Evolutionary conservation across 2,113 vertebrate genomes (phyloP).

Genomic region (Acanthisitta chloris): DNA sequence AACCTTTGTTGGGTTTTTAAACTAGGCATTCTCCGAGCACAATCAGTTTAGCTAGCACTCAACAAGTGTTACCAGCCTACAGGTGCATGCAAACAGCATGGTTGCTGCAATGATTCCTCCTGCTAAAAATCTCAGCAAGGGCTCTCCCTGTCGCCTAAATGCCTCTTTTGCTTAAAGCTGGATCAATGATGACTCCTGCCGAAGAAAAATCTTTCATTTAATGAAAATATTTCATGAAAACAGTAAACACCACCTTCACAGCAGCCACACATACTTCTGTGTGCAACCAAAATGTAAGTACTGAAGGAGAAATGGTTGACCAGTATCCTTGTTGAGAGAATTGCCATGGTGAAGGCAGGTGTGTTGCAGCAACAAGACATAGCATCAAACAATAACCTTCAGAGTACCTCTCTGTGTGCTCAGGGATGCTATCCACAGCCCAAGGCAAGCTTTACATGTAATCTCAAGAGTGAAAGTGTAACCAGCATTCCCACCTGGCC

Average conservation of each 20-base stretch:
- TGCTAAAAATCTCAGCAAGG: not conserved
- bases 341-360: not conserved
- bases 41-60: not conserved
- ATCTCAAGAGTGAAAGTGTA: not conserved
- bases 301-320: not conserved
- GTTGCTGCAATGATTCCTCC: not conserved
- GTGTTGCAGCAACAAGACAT: not conserved
- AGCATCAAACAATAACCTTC: not conserved
- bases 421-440: not conserved
- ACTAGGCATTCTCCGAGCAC: not conserved
- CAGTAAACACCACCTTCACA: not conserved
- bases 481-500: not conserved
- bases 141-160: not conserved
- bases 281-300: not conserved
- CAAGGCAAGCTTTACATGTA: not conserved
- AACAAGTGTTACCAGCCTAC: not conserved
- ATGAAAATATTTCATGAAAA: not conserved
- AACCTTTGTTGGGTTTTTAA: not conserved
- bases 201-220: not conserved
- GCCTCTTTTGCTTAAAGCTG: not conserved
- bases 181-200: not conserved
- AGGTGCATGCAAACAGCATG: not conserved
- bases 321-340: not conserved
- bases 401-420: accelerated
- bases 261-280: not conserved